Evolutionary conservation across 2,888 invertebrate species (phyloP).

Genomic region (Calameuta idolon): DNA sequence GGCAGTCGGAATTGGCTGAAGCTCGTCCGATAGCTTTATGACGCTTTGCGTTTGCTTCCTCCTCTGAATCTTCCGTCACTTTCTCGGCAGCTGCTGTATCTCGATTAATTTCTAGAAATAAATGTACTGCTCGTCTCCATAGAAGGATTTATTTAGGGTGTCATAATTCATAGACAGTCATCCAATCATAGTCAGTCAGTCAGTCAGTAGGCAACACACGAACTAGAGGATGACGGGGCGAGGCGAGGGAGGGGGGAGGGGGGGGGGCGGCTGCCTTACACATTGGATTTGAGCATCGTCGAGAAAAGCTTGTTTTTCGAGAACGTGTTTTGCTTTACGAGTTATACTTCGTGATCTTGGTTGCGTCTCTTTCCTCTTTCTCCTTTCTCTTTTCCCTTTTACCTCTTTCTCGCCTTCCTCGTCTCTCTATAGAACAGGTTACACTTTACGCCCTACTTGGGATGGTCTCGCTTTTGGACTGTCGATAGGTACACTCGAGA

Average conservation of each 20-base stretch:
- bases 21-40: constrained; percentile 23
- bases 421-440: too few species aligned
- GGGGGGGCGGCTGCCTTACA: background rate
- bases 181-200: background rate
- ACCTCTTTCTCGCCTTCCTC: background rate
- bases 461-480: too few species aligned
- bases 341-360: too few species aligned
- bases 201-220: background rate
- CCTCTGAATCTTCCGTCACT: background rate
- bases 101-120: too few species aligned
- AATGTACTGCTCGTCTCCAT: background rate
- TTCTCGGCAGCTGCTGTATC: background rate
- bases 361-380: background rate
- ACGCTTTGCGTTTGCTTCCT: constrained; percentile 20
- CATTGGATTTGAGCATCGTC: constrained; percentile 1
- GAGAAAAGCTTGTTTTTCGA: constrained; percentile 4
- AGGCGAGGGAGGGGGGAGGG: background rate
- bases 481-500: too few species aligned
- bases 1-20: constrained; percentile 18
- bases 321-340: constrained; percentile 8
- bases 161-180: too few species aligned
- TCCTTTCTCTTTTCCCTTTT: background rate
- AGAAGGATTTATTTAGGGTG: background rate
- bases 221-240: background rate
- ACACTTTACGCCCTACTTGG: too few species aligned